These are phyloP conservation scores for Sialis lutaria DNA, from an alignment of 2,888 invertebrate species.

Conservation along the genomic window DNA sequence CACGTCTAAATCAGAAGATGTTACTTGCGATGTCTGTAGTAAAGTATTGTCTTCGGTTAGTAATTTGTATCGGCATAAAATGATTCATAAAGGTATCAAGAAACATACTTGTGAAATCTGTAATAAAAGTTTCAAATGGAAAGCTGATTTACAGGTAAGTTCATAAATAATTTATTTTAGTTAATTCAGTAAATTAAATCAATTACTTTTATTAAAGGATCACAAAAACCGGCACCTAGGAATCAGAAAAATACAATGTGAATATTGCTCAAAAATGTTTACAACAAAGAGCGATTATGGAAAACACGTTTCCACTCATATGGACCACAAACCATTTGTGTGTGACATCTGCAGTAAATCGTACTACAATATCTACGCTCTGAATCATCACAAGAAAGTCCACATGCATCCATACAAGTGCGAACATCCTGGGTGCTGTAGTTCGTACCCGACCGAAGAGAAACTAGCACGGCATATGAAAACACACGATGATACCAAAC, in stretches of 20 bases:
- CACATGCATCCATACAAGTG: conserved; percentile 4
- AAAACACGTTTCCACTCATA: conserved; percentile 5
- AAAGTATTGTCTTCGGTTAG: conserved; percentile 4
- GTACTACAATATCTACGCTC: conserved; percentile 3
- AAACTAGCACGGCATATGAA: conserved; percentile 1
- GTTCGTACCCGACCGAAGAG: conserved; percentile 1
- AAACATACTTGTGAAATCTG: conserved; percentile 3
- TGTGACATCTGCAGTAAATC: conserved; percentile 3
- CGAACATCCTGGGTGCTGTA: conserved; percentile 1
- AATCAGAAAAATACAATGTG: conserved; percentile 3
- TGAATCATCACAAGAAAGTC: conserved; percentile 4
- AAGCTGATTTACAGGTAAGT: background rate
- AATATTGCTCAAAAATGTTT: conserved; percentile 5
- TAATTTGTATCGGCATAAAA: conserved; percentile 4
- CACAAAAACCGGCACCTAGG: conserved; percentile 5
- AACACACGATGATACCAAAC: conserved; percentile 1
- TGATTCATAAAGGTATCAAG: conserved; percentile 3
- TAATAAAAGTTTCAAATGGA: conserved; percentile 3
- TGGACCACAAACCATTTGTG: conserved; percentile 3
- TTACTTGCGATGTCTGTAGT: conserved; percentile 2
- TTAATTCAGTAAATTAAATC: too few relatives aligned
- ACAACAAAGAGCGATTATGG: conserved; percentile 4
- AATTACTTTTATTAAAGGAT: background rate
- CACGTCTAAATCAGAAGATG: background rate
- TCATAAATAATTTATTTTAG: too few relatives aligned